phyloP scores from a whole-genome alignment of 2,888 invertebrate species.

The Drosophila infuscata region DNA sequence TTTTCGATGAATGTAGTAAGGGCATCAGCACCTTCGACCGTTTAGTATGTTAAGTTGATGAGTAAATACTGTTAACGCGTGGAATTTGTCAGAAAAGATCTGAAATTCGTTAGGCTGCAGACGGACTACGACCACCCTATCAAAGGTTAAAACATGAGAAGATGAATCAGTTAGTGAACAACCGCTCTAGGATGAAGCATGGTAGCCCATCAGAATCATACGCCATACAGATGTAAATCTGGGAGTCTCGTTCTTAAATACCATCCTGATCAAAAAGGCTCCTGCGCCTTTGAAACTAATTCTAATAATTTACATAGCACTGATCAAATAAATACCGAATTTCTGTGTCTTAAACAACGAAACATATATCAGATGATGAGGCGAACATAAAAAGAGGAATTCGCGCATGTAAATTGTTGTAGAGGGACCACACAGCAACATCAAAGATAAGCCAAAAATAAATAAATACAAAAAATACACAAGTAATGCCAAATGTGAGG shows the following conservation, averaged over 20 bases:
- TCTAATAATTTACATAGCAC: neutral
- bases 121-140: too few relatives aligned
- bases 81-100: too few relatives aligned
- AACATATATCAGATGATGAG: constrained; percentile 20
- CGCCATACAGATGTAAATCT: neutral
- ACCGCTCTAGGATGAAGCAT: neutral
- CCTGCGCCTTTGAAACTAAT: neutral
- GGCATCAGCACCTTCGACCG: too few relatives aligned
- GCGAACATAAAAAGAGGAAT: constrained; percentile 4
- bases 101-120: too few relatives aligned
- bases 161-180: neutral
- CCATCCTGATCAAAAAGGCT: neutral
- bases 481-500: constrained; percentile 28
- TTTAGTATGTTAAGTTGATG: too few relatives aligned
- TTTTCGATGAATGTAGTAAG: too few relatives aligned
- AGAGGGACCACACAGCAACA: constrained; percentile 63
- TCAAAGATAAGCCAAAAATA: constrained; percentile 39
- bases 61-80: too few relatives aligned
- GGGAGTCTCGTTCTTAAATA: too few relatives aligned
- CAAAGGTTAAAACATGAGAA: too few relatives aligned
- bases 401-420: constrained; percentile 30
- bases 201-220: too few relatives aligned
- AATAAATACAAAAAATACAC: constrained; percentile 19
- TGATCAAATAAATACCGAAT: constrained; percentile 25
- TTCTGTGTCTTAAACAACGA: constrained; percentile 2